Percentiles rank a stretch among this genome's conserved stretches.
These are phyloP conservation scores for Thamnophis sirtalis DNA, from an alignment of 2,113 vertebrate species.

Conservation along the genomic window DNA sequence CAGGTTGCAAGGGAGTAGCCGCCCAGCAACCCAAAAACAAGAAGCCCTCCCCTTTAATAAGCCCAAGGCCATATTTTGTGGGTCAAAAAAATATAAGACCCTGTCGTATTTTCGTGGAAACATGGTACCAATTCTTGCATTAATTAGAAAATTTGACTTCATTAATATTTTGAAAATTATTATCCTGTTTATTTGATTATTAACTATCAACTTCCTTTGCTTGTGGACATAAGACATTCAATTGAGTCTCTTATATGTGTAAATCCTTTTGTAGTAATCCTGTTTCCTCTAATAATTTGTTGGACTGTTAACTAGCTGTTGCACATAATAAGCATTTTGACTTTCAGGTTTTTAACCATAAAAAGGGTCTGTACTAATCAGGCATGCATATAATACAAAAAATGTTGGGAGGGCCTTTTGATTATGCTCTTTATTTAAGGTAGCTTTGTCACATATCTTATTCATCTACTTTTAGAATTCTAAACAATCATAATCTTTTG, in stretches of 20 bases:
- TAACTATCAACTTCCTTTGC: not conserved
- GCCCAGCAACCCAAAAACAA: no score
- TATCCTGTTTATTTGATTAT: not conserved
- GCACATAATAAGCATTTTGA: not conserved
- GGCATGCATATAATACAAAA: conserved; percentile 8
- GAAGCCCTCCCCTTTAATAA: no score
- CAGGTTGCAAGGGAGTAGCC: no score
- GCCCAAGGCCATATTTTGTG: no score
- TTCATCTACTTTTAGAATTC: conserved; percentile 23
- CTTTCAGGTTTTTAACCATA: not conserved
- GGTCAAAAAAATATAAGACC: no score
- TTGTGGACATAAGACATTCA: not conserved
- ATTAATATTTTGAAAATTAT: not conserved
- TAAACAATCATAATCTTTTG: conserved; percentile 53
- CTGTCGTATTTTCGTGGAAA: no score
- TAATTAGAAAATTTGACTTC: not conserved
- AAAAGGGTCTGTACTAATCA: not conserved
- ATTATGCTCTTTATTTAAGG: conserved; percentile 31
- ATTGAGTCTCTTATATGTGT: not conserved
- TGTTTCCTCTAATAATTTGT: not conserved
- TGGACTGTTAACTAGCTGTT: not conserved
- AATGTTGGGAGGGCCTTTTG: not conserved
- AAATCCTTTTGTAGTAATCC: not conserved
- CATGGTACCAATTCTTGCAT: not conserved
- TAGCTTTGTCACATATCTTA: conserved; percentile 31